phyloP scores from a whole-genome alignment of 2,113 vertebrate genomes.

The Chinchilla lanigera region DNA sequence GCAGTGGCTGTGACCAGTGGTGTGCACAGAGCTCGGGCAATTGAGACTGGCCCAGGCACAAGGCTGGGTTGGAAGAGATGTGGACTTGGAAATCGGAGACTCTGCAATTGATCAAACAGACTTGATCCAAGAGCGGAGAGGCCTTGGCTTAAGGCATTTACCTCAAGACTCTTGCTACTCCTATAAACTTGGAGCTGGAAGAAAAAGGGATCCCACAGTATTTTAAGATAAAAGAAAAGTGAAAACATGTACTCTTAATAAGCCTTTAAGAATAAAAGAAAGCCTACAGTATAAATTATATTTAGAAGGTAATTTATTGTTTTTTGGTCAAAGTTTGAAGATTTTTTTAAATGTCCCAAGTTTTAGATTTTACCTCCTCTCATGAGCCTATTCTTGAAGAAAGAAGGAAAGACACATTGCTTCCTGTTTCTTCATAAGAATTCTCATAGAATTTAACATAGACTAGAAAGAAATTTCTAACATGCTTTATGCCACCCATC shows the following conservation, averaged over 20 bases:
- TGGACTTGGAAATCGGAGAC: background rate
- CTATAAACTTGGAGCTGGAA: background rate
- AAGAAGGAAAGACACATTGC: background rate
- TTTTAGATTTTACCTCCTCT: background rate
- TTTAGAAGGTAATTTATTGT: background rate
- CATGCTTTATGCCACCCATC: background rate
- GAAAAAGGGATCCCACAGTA: background rate
- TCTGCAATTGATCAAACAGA: background rate
- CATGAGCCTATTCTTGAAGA: background rate
- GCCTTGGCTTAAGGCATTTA: background rate
- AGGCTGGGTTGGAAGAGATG: background rate
- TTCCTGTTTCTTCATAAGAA: constrained; percentile 1
- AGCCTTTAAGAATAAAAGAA: background rate
- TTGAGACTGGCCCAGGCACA: background rate
- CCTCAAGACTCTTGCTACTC: background rate
- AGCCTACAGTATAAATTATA: background rate
- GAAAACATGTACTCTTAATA: background rate
- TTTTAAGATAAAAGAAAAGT: constrained; percentile 18
- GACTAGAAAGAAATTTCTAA: constrained; percentile 6
- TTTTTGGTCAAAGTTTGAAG: background rate
- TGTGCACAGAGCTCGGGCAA: background rate
- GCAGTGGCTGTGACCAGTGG: background rate
- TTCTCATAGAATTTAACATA: constrained; percentile 26
- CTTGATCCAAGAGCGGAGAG: background rate
- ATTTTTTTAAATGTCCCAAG: background rate